These are phyloP conservation scores for Tetragnatha versicolor DNA, from an alignment of 1,140 invertebrate species.

Conservation along the genomic window DNA sequence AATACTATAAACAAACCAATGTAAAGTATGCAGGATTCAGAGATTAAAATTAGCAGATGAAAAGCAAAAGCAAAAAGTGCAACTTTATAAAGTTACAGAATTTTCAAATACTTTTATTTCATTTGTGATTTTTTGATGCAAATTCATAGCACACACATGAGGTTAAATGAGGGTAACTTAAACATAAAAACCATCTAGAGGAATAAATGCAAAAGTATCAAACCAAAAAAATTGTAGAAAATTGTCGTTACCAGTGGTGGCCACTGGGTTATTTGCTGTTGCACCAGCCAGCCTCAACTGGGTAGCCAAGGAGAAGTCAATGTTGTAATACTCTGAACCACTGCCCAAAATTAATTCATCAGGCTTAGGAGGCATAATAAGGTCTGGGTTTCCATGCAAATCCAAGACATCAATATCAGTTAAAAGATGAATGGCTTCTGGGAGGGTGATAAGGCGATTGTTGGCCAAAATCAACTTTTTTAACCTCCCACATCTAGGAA, in stretches of 20 bases:
- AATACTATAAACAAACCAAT: not conserved
- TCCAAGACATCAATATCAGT: constrained; percentile 85
- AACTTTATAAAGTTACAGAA: too few species aligned
- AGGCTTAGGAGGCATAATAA: constrained; percentile 98
- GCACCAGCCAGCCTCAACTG: constrained; percentile 93
- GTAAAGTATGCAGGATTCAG: too few species aligned
- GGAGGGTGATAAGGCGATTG: constrained; percentile 94
- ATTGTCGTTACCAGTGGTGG: constrained; percentile 65
- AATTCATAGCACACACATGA: too few species aligned
- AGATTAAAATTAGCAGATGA: not conserved
- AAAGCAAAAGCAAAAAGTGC: too few species aligned
- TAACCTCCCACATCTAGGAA: constrained; percentile 87
- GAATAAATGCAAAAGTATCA: not conserved
- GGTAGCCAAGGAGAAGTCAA: constrained; percentile 97
- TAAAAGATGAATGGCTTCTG: constrained; percentile 95
- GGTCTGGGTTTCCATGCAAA: constrained; percentile 90
- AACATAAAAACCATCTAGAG: not conserved
- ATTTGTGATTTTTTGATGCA: too few species aligned
- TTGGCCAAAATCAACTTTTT: constrained; percentile 93
- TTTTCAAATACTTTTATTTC: too few species aligned
- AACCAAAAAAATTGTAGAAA: not conserved
- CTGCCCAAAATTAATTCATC: constrained; percentile 71
- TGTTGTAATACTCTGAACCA: constrained; percentile 92
- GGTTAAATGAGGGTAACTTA: too few species aligned
- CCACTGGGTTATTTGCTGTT: constrained; percentile 76